Evolutionary conservation across 2,797 vertebrate genomes (phyloP).

Genomic region (Trachurus trachurus): DNA sequence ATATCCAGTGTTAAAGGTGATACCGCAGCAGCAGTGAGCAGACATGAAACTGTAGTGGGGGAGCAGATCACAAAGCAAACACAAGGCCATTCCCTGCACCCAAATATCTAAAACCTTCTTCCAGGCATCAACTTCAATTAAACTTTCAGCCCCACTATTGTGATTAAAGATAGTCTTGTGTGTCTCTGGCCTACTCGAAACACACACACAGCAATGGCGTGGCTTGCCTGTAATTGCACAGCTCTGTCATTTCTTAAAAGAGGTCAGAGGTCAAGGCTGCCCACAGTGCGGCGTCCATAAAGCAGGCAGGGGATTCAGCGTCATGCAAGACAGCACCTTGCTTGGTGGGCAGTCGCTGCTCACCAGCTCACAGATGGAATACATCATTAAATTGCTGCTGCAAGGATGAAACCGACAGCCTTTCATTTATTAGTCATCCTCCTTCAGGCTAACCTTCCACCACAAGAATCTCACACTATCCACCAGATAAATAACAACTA

Average conservation of each 20-base stretch:
- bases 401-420: constrained; percentile 61
- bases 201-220: constrained; percentile 4
- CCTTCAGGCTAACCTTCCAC: constrained; percentile 49
- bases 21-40: constrained; percentile 32
- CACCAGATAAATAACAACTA: constrained; percentile 49
- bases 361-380: constrained; percentile 42
- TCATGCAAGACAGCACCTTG: constrained; percentile 55
- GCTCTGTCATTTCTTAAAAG: constrained; percentile 42
- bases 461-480: constrained; percentile 37
- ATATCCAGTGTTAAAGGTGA: constrained; percentile 59
- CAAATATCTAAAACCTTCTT: constrained; percentile 41
- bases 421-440: constrained; percentile 65
- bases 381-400: constrained; percentile 73
- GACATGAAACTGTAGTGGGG: constrained; percentile 33
- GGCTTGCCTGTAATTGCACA: neutral
- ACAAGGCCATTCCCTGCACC: constrained; percentile 21
- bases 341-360: constrained; percentile 40
- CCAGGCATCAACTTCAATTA: constrained; percentile 64
- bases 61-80: constrained; percentile 49
- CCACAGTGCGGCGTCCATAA: constrained; percentile 35
- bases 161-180: constrained; percentile 36
- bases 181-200: constrained; percentile 5
- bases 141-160: constrained; percentile 50
- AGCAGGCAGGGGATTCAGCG: constrained; percentile 43
- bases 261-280: constrained; percentile 63